A percentile compares a stretch with the other conserved stretches of the same genome.
Evolutionary conservation across 2,797 vertebrate species (phyloP).

Genomic region (Lerista edwardsae): DNA sequence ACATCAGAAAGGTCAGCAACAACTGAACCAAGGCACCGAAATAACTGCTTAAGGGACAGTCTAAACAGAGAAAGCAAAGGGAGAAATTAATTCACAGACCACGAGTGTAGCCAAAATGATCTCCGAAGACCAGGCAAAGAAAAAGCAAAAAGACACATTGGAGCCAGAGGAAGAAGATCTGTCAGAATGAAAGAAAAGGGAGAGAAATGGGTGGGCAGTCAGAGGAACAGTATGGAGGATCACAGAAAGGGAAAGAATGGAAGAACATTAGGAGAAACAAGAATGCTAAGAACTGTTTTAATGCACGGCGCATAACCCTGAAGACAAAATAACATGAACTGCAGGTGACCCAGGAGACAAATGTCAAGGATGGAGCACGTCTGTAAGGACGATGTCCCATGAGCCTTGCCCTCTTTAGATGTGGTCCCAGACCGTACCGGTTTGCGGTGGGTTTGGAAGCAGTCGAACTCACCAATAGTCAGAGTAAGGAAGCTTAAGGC

Average conservation of each 20-base stretch:
- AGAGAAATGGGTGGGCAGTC: slow-evolving; percentile 12
- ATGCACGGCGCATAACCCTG: not conserved
- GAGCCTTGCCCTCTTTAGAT: not conserved
- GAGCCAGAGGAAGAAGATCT: not conserved
- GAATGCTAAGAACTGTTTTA: not conserved
- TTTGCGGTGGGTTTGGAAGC: not conserved
- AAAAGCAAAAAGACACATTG: not conserved
- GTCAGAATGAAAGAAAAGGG: slow-evolving; percentile 6
- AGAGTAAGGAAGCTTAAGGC: slow-evolving; percentile 89
- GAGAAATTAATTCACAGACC: not conserved
- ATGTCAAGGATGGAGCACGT: not conserved
- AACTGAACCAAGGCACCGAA: not conserved
- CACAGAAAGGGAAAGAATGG: slow-evolving; percentile 13
- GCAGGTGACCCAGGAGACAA: not conserved
- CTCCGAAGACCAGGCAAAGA: not conserved
- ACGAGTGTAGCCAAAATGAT: not conserved
- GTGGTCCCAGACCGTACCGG: not conserved
- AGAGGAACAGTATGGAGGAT: not conserved
- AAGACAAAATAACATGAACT: not conserved
- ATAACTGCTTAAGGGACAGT: not conserved
- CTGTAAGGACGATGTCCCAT: not conserved
- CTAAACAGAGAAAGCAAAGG: not conserved
- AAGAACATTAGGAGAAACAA: slow-evolving; percentile 20
- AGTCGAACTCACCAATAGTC: slow-evolving; percentile 88
- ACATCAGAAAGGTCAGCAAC: not conserved